A percentile compares a stretch with the other conserved stretches of the same genome.
phyloP scores from a whole-genome alignment of 1,140 invertebrate genomes.

The Ceratoteleas bidentatus region DNA sequence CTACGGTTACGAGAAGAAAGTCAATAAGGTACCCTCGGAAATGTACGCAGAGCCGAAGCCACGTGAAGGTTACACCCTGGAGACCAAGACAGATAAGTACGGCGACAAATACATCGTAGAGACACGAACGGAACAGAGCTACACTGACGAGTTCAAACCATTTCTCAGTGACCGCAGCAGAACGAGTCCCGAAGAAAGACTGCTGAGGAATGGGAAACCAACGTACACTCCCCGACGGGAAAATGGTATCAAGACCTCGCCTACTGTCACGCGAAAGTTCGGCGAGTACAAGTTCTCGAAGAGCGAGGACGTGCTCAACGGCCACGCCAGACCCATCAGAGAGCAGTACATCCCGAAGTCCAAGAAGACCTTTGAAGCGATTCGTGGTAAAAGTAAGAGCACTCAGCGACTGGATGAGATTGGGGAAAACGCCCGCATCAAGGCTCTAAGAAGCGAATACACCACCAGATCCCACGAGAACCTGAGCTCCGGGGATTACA shows the following conservation, averaged over 20 bases:
- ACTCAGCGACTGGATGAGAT: conserved; percentile 77
- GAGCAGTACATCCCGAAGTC: conserved; percentile 70
- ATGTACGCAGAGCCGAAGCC: conserved; percentile 68
- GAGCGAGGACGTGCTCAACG: conserved; percentile 73
- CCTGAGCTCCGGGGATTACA: conserved; percentile 71
- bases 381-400: conserved; percentile 76
- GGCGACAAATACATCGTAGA: conserved; percentile 83
- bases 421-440: conserved; percentile 67
- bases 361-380: conserved; percentile 74
- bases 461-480: conserved; percentile 77
- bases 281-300: conserved; percentile 75
- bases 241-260: conserved; percentile 56
- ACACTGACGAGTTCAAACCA: conserved; percentile 72
- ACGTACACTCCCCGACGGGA: conserved; percentile 51
- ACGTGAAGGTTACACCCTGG: conserved; percentile 81
- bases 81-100: conserved; percentile 81
- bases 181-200: conserved; percentile 70
- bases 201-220: conserved; percentile 47
- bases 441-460: conserved; percentile 72
- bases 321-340: conserved; percentile 56
- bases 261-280: conserved; percentile 67
- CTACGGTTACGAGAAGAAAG: conserved; percentile 78
- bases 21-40: conserved; percentile 75
- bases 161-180: conserved; percentile 72
- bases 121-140: conserved; percentile 77